Evolutionary conservation across 2,888 invertebrate genomes (phyloP), one percentile per base, ranked within the genome.

Genomic region (Thelaira solivaga): DNA sequence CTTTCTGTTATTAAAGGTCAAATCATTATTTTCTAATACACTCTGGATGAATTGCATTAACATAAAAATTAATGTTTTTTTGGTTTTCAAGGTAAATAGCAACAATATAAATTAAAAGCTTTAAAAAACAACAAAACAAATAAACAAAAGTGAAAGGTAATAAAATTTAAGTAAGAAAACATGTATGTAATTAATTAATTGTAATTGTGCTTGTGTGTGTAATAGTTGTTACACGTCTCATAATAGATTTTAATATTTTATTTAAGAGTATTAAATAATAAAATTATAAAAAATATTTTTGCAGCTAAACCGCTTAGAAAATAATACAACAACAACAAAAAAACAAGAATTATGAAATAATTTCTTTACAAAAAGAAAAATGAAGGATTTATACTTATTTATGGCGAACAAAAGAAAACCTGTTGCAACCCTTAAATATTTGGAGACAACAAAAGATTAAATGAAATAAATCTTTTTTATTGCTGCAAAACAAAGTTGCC

Each of bases 31-130:
- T 53, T 10, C 10, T 22, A 6, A 2, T 22, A 36, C 22, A n/a
- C 20, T 13, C 8, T 34, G 31, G 13, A 34, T 53, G 45, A 43
- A 34, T 5, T 34, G 45, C 53, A 55, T 53, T 65, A 22, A 41
- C 10, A 13, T 16, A 4, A 67, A 67, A 53, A n/a, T n/a, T n/a
- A n/a, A n/a, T n/a, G n/a, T n/a, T n/a, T n/a, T n/a, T n/a, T n/a
- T n/a, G n/a, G n/a, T n/a, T n/a, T 45, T 55, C 67, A 67, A 67
- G 65, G 65, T 65, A 53, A 65, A 39, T 39, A 39, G 1, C 2
- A 26, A 49, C 16, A 36, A 13, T 18, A 24, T 36, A 36, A 34
- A 10, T 13, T 34, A 55, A 22, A 24, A 43, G 22, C 31, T 13
- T 47, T 47, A 36, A 62, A 62, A 62, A 39, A 4, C 10, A 13